Percentiles rank a stretch among this genome's conserved stretches.
Evolutionary conservation across 2,797 vertebrate species (phyloP).

Genomic region (Leucoraja ocellata): DNA sequence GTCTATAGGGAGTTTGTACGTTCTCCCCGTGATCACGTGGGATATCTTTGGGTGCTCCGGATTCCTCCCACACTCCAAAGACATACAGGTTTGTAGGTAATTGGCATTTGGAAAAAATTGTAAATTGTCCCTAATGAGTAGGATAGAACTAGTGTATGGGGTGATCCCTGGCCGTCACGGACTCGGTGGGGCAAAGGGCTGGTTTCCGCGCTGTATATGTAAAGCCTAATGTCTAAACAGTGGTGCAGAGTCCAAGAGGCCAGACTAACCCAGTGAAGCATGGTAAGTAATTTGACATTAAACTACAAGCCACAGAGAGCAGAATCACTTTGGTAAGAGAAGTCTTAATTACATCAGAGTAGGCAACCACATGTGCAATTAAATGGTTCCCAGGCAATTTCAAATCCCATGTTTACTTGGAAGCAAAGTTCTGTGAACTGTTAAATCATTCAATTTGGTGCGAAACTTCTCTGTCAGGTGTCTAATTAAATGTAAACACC

Average conservation of each 20-base stretch:
- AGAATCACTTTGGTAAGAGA: background rate
- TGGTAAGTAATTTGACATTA: background rate
- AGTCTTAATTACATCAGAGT: conserved; percentile 5
- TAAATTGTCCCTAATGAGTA: too few species aligned
- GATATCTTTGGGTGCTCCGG: too few species aligned
- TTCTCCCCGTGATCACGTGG: too few species aligned
- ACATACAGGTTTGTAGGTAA: too few species aligned
- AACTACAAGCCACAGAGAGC: background rate
- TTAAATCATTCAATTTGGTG: conserved; percentile 4
- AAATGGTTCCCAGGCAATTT: conserved; percentile 8
- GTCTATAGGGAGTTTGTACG: too few species aligned
- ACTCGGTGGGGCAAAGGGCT: too few species aligned
- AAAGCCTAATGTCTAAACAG: too few species aligned
- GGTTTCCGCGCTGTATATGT: too few species aligned
- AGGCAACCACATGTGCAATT: conserved; percentile 11
- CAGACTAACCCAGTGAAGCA: background rate
- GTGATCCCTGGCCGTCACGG: too few species aligned
- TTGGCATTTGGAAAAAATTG: too few species aligned
- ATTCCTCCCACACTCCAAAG: too few species aligned
- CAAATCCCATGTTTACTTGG: conserved; percentile 11
- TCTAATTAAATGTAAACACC: background rate
- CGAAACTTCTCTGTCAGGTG: background rate
- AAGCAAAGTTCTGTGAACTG: background rate
- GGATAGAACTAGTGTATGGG: too few species aligned
- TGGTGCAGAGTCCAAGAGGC: background rate